Evolutionary conservation across 2,113 vertebrate species (phyloP), one percentile per base, ranked within the genome.

Genomic region (Psephotus haematonotus): DNA sequence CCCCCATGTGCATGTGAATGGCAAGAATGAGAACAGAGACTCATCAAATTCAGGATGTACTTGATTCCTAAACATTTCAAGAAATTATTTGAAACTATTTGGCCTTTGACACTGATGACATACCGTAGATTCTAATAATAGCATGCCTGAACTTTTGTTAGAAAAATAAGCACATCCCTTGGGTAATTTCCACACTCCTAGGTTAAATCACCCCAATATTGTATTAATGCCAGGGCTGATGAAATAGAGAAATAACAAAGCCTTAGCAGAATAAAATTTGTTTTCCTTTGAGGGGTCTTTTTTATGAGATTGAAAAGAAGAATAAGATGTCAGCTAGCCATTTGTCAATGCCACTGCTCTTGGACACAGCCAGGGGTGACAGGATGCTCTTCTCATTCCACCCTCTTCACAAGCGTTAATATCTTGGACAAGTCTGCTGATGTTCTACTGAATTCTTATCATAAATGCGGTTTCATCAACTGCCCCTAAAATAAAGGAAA

Each of bases 51-150:
- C 81, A 70, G 74, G 84, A 79, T 75, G 82, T 49, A 74, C 70
- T 93, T 31, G 37, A 85, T 95, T 95, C 81, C 77, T 82, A 95
- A 95, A 96, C 78, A 92, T 96, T 95, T 91, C 93, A 87, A 87
- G 86, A 82, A 97, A 96, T 86, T 87, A 93, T 96, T 89, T 96
- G 86, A 80, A 97, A 96, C 88, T 89, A 89, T 97, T 91, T 97
- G 96, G 91, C 95, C 96, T 96, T 93, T 96, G 95, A 93, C 92
- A 92, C 19, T 87, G 88, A 87, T 94, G 91, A 92, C 96, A 96
- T 94, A 43, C 95, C 92, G 94, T 85, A 79, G 86, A 90, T 74
- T 82, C 95, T 95, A 96, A 95, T 95, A 96, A 96, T 92, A 92
- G 92, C 83, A 59, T 49, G 88, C 83, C 57, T 93, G 93, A 93